Evolutionary conservation across 1,140 invertebrate genomes (phyloP).

Genomic region (Ruditapes philippinarum): DNA sequence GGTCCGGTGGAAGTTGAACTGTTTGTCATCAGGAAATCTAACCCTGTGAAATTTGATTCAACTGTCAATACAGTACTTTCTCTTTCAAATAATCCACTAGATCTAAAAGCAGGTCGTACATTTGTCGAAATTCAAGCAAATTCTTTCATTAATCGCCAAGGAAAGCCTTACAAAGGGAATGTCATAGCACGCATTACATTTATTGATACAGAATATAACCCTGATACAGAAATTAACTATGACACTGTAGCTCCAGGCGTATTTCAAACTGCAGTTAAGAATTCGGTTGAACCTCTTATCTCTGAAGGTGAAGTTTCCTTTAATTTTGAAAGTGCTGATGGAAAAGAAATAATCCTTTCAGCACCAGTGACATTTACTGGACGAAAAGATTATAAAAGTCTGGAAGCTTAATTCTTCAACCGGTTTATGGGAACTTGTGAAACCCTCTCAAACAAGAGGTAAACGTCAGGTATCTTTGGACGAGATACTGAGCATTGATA

Average conservation of each 20-base stretch:
- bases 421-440: not conserved
- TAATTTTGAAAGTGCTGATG: not conserved
- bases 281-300: not conserved
- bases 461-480: constrained; percentile 20
- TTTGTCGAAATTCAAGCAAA: not conserved
- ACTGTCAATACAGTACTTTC: not conserved
- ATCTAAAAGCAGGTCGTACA: not conserved
- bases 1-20: no score
- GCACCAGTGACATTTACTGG: not conserved
- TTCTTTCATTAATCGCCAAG: not conserved
- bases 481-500: not conserved
- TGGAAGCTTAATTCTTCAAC: not conserved
- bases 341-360: not conserved
- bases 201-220: not conserved
- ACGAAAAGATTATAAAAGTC: not conserved
- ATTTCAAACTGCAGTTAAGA: not conserved
- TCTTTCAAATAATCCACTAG: not conserved
- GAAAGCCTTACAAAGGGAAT: not conserved
- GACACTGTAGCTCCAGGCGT: not conserved
- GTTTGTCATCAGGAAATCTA: not conserved
- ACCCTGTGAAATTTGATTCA: not conserved
- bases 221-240: no score
- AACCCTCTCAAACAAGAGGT: not conserved
- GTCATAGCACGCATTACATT: constrained; percentile 14
- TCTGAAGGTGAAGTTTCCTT: not conserved